Conservation (phyloP, 2,888 invertebrate species). For the Hedychridium roseum region DNA sequence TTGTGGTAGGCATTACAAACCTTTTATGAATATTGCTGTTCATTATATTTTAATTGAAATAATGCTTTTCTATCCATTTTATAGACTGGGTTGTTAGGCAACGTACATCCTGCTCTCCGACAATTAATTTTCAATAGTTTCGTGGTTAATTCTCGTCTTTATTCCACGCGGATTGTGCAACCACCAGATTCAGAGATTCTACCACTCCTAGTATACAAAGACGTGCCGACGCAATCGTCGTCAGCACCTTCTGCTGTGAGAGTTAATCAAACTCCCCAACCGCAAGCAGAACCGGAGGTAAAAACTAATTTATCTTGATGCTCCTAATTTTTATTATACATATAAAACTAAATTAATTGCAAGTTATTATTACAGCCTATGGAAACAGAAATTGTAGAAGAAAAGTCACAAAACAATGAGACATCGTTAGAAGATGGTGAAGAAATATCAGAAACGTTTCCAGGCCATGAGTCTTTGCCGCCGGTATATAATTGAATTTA, state of each 20-base stretch:
- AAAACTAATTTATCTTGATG: too few species aligned
- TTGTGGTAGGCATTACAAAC: slow-evolving; percentile 55
- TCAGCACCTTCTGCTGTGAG: slow-evolving; percentile 20
- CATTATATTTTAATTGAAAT: neutral
- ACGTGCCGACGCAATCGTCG: slow-evolving; percentile 25
- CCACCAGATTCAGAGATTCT: slow-evolving; percentile 39
- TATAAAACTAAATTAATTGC: neutral
- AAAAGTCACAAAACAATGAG: slow-evolving; percentile 39
- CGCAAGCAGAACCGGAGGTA: slow-evolving; percentile 46
- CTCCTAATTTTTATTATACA: too few species aligned
- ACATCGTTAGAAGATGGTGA: slow-evolving; percentile 45
- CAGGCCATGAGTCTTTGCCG: slow-evolving; percentile 53
- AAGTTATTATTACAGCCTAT: slow-evolving; percentile 59
- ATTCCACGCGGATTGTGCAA: slow-evolving; percentile 30
- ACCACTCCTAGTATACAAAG: slow-evolving; percentile 41
- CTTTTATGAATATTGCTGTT: neutral
- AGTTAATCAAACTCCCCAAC: slow-evolving; percentile 22
- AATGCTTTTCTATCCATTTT: neutral
- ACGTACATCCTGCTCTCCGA: slow-evolving; percentile 39
- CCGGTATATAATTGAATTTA: slow-evolving; percentile 43
- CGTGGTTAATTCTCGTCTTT: slow-evolving; percentile 32
- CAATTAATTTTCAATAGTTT: slow-evolving; percentile 49
- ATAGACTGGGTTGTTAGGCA: slow-evolving; percentile 28
- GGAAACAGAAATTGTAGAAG: slow-evolving; percentile 65
- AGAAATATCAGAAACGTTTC: slow-evolving; percentile 50